Evolutionary conservation across 1,140 invertebrate genomes (phyloP).

Genomic region (Aporrectodea caliginosa): DNA sequence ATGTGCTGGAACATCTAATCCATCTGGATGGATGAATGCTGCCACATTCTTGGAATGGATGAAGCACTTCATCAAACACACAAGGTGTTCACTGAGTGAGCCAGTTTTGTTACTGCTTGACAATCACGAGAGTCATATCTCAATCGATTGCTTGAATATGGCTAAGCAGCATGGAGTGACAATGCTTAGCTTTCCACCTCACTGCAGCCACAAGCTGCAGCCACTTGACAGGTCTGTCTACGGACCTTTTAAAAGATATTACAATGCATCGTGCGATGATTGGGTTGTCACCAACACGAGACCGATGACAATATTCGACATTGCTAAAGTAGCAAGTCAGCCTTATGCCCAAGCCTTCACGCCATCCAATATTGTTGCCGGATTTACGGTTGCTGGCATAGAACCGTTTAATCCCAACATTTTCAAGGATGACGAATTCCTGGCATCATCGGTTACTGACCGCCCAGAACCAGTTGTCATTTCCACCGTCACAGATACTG

Average conservation of each 20-base stretch:
- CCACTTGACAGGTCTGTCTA: conserved; percentile 38
- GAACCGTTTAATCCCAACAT: conserved; percentile 32
- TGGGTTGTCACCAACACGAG: conserved; percentile 55
- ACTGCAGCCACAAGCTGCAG: conserved; percentile 40
- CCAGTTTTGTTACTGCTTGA: conserved; percentile 37
- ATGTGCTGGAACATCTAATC: conserved; percentile 46
- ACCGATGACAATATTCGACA: conserved; percentile 58
- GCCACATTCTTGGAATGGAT: conserved; percentile 56
- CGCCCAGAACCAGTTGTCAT: background rate
- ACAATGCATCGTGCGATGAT: conserved; percentile 52
- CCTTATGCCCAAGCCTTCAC: conserved; percentile 51
- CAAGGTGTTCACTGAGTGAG: conserved; percentile 38
- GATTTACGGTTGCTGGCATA: conserved; percentile 54
- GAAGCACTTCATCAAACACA: conserved; percentile 52
- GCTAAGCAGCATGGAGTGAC: conserved; percentile 35
- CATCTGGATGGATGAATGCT: conserved; percentile 57
- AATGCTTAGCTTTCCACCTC: conserved; percentile 39
- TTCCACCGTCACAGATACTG: too few species aligned
- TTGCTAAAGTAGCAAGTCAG: conserved; percentile 50
- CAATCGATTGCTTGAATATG: conserved; percentile 21
- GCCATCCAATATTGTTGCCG: conserved; percentile 53
- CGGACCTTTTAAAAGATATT: conserved; percentile 37
- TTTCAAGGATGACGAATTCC: conserved; percentile 31
- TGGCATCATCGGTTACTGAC: conserved; percentile 29
- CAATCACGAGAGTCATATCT: conserved; percentile 38